Evolutionary conservation across 2,888 invertebrate genomes (phyloP).

Genomic region (Dryobotodes eremita): DNA sequence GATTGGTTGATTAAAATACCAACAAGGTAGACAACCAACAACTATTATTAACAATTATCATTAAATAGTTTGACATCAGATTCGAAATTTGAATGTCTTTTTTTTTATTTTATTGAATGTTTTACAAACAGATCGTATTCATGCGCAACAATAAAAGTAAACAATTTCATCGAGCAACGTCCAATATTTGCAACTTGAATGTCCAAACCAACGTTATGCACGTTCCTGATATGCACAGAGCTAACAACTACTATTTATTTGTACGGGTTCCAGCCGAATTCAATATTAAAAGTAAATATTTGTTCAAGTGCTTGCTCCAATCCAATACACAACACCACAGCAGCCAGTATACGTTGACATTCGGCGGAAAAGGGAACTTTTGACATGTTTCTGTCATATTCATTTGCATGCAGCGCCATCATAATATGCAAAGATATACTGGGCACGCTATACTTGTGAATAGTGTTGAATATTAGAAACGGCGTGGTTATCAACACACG

Average conservation of each 20-base stretch:
- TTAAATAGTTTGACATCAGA: neutral
- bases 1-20: neutral
- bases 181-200: constrained; percentile 40
- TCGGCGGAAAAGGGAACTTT: neutral
- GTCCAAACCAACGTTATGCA: constrained; percentile 38
- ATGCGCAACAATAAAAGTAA: constrained; percentile 23
- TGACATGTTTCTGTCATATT: constrained; percentile 27
- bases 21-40: neutral
- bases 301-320: constrained; percentile 37
- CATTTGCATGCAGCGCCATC: constrained; percentile 16
- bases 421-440: constrained; percentile 15
- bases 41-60: neutral
- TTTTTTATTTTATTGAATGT: too few relatives aligned
- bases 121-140: constrained; percentile 23
- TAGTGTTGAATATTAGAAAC: constrained; percentile 52
- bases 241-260: constrained; percentile 57
- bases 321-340: constrained; percentile 16
- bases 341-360: neutral
- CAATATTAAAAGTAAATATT: constrained; percentile 63
- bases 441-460: constrained; percentile 15
- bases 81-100: neutral
- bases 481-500: constrained; percentile 51
- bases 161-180: constrained; percentile 7
- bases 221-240: constrained; percentile 49
- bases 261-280: constrained; percentile 30